phyloP scores from a whole-genome alignment of 2,888 invertebrate species.

The Balanococcus diminutus region DNA sequence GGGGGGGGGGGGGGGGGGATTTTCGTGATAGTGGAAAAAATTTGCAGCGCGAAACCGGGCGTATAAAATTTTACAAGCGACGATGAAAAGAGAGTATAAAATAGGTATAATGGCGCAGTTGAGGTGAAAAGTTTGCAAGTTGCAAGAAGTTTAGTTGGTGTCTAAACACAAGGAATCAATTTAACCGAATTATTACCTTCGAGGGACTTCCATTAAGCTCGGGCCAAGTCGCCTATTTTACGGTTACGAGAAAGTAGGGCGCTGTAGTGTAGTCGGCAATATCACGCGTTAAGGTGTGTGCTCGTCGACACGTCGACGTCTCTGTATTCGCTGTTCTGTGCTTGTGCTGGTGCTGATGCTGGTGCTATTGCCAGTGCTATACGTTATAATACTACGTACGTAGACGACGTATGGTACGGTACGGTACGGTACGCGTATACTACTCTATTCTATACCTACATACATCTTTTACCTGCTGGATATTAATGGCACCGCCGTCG shows the following conservation, averaged over 20 bases:
- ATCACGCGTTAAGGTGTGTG: background rate
- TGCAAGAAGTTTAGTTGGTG: constrained; percentile 1
- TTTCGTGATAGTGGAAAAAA: background rate
- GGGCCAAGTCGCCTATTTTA: constrained; percentile 6
- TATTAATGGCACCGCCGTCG: background rate
- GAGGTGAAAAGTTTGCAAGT: constrained; percentile 12
- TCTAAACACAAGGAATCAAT: constrained; percentile 31
- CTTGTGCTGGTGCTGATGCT: background rate
- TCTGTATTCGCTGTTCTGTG: background rate
- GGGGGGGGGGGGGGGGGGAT: background rate
- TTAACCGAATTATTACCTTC: constrained; percentile 39
- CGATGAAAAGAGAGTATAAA: background rate
- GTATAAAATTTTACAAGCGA: background rate
- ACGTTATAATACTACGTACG: background rate
- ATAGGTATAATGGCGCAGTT: constrained; percentile 22
- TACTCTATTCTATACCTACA: background rate
- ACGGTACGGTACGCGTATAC: background rate
- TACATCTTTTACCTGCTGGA: background rate
- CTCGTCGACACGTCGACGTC: background rate
- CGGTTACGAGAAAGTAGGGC: constrained; percentile 11
- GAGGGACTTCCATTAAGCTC: constrained; percentile 26
- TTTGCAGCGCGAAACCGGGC: background rate
- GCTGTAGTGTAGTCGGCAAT: background rate
- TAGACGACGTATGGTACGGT: background rate
- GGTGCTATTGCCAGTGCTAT: background rate